Evolutionary conservation across 2,888 invertebrate species (phyloP).

Genomic region (Crematogaster levior): DNA sequence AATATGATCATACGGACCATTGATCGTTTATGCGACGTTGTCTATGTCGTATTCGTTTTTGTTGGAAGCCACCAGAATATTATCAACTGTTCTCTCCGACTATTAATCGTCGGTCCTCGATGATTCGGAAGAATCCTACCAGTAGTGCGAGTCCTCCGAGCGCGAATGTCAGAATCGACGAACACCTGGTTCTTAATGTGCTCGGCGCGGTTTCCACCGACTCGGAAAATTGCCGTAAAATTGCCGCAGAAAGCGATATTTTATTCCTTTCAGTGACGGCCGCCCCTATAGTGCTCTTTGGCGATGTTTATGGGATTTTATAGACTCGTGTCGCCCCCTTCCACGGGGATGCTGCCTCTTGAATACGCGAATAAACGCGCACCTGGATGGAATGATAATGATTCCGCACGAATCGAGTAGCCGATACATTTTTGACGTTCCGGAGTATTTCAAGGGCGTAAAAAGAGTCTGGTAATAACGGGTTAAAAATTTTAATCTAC

Average conservation of each 20-base stretch:
- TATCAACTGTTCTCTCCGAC: conserved; percentile 29
- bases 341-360: conserved; percentile 17
- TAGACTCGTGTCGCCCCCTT: conserved; percentile 71
- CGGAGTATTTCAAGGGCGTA: background rate
- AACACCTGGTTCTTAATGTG: conserved; percentile 67
- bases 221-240: conserved; percentile 85
- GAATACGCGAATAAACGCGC: conserved; percentile 39
- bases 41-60: conserved; percentile 69
- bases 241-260: conserved; percentile 84
- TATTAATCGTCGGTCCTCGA: conserved; percentile 61
- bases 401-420: background rate
- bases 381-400: conserved; percentile 59
- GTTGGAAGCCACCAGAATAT: conserved; percentile 70
- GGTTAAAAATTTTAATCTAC: background rate
- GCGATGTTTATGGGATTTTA: conserved; percentile 80
- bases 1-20: conserved; percentile 71
- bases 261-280: conserved; percentile 79
- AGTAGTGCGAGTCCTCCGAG: conserved; percentile 14
- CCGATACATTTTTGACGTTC: background rate
- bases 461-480: background rate
- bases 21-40: conserved; percentile 65
- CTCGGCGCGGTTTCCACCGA: conserved; percentile 74
- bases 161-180: conserved; percentile 34
- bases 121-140: conserved; percentile 22
- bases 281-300: conserved; percentile 59